Base-by-base conservation (phyloP, 2,113 vertebrate species). In the Gavialis gangeticus region DNA sequence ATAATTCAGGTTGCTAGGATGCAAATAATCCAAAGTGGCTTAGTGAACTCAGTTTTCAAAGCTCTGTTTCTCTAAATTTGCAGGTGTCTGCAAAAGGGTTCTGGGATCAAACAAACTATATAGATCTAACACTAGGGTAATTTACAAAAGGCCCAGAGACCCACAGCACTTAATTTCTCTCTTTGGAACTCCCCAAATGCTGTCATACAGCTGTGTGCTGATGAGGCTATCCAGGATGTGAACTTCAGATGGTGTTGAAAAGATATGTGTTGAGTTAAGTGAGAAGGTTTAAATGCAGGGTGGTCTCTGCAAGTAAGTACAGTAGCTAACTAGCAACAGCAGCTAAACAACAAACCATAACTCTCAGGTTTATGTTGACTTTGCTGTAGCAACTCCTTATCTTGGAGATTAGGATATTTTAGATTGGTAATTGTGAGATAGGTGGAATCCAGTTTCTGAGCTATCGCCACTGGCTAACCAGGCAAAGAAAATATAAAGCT, bases 381-480 rank as follows among this genome's bases (percentile, higher is more conserved):
- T 98, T 97, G 95, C 97, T 97, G 97, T 98, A 93, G 97, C 98
- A 98, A 98, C 98, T 93, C 93, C 97, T 98, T 98, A 98, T 98
- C 98, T 94, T 7, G 12, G 89, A 96, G 97, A 97, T 96, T 93
- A 97, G 93, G 94, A 92, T 75, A 87, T 97, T 87, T 95, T 28
- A 80, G 85, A 97, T 96, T 95, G 88, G 94, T 64, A 88, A 85
- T 76, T 95, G 96, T 85, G 95, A 97, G 94, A 96, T 94, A 24
- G 95, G 94, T 96, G 97, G 95, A 95, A 94, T 86, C 85, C 84
- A 2, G 95, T 97, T 97, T 97, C 97, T 97, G 96, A 97, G 89
- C 96, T 97, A 97, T 97, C 96, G 92, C 78, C 63, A 6, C 94
- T 59, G 78, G 17, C 80, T 90, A 77, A 75, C 88, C 37, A 4